Conservation (phyloP, 1,140 invertebrate genomes). For the Drosophila equinoxialis region DNA sequence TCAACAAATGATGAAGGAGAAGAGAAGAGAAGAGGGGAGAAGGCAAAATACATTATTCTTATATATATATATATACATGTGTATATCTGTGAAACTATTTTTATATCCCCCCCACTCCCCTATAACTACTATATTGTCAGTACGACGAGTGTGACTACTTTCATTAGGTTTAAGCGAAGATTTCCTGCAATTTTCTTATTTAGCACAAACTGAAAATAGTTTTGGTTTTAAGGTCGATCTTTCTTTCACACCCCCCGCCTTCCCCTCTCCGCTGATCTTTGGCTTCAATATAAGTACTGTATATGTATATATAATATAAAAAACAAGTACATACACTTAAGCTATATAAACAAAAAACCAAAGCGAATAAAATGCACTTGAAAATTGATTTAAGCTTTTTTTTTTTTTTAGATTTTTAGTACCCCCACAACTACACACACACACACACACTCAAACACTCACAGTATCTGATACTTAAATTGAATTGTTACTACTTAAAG, state of each 20-base stretch:
- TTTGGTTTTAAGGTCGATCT: neutral
- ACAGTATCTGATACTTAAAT: neutral
- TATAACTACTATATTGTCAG: neutral
- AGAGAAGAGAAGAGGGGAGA: too few species aligned
- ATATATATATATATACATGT: too few species aligned
- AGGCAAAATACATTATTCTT: too few species aligned
- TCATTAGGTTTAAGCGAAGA: constrained; percentile 67
- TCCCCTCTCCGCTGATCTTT: neutral
- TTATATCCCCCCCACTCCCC: neutral
- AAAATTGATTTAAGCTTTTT: neutral
- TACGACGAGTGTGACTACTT: constrained; percentile 18
- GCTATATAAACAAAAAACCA: neutral
- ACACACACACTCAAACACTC: too few species aligned
- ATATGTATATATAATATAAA: neutral
- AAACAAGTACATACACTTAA: neutral
- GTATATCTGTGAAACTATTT: neutral
- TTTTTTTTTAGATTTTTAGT: neutral
- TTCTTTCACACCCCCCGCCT: neutral
- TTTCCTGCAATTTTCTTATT: constrained; percentile 76
- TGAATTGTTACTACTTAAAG: constrained; percentile 15
- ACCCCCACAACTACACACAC: neutral
- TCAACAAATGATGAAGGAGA: too few species aligned
- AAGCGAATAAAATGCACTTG: neutral
- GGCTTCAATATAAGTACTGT: too few species aligned
- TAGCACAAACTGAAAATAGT: constrained; percentile 20